A percentile compares a stretch with the other conserved stretches of the same genome.
These are phyloP conservation scores for Brachionus rubens DNA, from an alignment of 1,140 invertebrate genomes.

Conservation along the genomic window DNA sequence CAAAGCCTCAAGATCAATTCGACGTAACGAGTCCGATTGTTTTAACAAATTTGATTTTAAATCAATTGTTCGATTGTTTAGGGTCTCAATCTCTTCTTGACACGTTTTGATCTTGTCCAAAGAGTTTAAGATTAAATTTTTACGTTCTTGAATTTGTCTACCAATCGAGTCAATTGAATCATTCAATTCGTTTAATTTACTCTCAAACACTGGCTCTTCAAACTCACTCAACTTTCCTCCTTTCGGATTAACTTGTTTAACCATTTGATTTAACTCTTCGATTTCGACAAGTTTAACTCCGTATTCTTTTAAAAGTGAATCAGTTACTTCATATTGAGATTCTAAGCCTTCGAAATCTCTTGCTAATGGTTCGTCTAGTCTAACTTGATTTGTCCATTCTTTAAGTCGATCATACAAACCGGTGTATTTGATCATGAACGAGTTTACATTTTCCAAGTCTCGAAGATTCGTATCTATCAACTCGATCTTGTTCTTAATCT, in stretches of 20 bases:
- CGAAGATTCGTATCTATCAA: background rate
- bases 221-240: background rate
- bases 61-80: background rate
- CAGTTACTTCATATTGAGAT: background rate
- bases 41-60: background rate
- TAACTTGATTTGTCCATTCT: background rate
- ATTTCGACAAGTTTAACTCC: background rate
- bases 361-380: background rate
- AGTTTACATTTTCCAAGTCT: background rate
- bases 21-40: background rate
- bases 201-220: background rate
- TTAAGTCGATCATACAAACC: background rate
- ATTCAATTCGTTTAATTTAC: background rate
- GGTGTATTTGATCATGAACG: background rate
- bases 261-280: background rate
- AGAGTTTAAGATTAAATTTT: background rate
- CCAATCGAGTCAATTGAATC: background rate
- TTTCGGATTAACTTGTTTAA: background rate
- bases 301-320: background rate
- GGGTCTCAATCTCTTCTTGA: background rate
- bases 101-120: conserved; percentile 4
- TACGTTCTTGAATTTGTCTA: background rate
- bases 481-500: background rate
- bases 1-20: background rate
- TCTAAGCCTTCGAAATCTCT: background rate